Percentiles rank a stretch among this genome's conserved stretches.
Evolutionary conservation across 2,888 invertebrate species (phyloP).

Genomic region (Caenorhabditis sp.): DNA sequence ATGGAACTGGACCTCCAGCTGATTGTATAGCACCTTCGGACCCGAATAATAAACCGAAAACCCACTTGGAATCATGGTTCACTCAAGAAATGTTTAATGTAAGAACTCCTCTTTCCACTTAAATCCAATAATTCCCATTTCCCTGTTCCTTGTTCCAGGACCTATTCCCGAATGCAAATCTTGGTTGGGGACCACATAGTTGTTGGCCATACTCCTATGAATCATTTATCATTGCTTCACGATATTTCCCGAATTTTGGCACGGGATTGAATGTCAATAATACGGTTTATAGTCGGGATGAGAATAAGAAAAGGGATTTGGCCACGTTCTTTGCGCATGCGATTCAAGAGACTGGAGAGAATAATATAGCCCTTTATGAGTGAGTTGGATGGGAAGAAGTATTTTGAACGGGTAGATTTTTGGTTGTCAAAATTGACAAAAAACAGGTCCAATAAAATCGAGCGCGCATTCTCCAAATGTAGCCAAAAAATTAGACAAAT

Average conservation of each 20-base stretch:
- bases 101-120: neutral
- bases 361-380: slow-evolving; percentile 60
- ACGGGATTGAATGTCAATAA: slow-evolving; percentile 50
- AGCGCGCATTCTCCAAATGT: too few relatives aligned
- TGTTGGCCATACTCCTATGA: slow-evolving; percentile 67
- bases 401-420: too few relatives aligned
- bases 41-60: slow-evolving; percentile 56
- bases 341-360: slow-evolving; percentile 67
- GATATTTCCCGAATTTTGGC: slow-evolving; percentile 66
- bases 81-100: slow-evolving; percentile 58
- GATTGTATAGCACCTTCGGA: slow-evolving; percentile 51
- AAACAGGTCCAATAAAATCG: too few relatives aligned
- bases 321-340: slow-evolving; percentile 67
- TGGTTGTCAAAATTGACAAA: neutral
- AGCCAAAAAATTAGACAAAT: too few relatives aligned
- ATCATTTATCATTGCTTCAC: slow-evolving; percentile 61
- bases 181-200: slow-evolving; percentile 62
- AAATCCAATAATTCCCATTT: neutral
- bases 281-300: slow-evolving; percentile 53
- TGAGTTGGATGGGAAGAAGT: slow-evolving; percentile 9
- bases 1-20: slow-evolving; percentile 50
- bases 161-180: slow-evolving; percentile 63
- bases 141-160: too few relatives aligned
- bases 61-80: slow-evolving; percentile 59
- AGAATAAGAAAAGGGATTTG: slow-evolving; percentile 60